Evolutionary conservation across 2,113 vertebrate species (phyloP).

Genomic region (Actenoides hombroni): DNA sequence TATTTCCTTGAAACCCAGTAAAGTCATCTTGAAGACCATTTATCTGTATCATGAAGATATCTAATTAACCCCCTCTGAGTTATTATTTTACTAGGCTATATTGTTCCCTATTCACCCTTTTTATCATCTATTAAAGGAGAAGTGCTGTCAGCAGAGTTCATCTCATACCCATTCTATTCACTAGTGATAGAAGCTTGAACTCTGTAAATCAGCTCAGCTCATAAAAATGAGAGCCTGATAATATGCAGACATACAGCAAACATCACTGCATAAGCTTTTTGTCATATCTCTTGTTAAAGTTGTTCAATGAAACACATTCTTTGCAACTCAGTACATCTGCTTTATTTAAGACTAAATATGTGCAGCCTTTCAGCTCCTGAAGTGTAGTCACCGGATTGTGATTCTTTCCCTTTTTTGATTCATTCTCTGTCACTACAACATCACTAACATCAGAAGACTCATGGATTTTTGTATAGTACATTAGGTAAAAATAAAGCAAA

Average conservation of each 20-base stretch:
- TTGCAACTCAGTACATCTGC: neutral
- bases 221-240: neutral
- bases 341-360: neutral
- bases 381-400: neutral
- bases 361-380: neutral
- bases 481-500: neutral
- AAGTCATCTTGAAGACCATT: neutral
- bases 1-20: neutral
- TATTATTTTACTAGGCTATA: neutral
- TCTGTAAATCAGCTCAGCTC: constrained; percentile 3
- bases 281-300: neutral
- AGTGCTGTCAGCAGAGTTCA: neutral
- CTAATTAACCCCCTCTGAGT: neutral
- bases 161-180: neutral
- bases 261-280: neutral
- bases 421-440: neutral
- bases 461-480: neutral
- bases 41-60: neutral
- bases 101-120: neutral
- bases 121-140: neutral
- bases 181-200: neutral
- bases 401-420: neutral
- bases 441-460: neutral
- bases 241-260: neutral
- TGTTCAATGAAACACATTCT: neutral